Base-by-base conservation (phyloP, 1,140 invertebrate species). In the Yoshiicerus persimilis region DNA sequence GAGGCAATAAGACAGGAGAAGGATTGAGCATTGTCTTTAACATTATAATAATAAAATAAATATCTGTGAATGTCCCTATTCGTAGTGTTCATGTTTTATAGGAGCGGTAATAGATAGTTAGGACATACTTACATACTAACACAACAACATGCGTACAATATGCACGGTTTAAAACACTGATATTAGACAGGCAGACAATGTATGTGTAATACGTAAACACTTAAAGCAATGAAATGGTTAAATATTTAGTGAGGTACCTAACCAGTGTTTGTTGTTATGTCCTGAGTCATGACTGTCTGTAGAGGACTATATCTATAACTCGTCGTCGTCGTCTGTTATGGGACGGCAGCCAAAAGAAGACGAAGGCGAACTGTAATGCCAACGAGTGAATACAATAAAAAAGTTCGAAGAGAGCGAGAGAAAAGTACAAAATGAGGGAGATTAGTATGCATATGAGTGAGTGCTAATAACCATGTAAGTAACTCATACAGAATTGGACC, bases 401-500 rank as follows among this genome's bases (percentile, higher is more conserved):
- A 88, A 47, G 84, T n/a, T 56, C 23, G 70, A 38, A 32, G 77
- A 83, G 77, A 84, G 75, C 16, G 32, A 39, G 39, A 56, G 83
- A 88, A 83, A 80, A 36, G 75, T 13, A 80, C 38, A 38, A 80
- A 87, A 87, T 88, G 86, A 88, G 86, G 87, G 23, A 88, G 87
- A 90, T 90, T 90, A 90, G 89, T 90, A 90, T 90, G 87, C 89
- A 90, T 88, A 90, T 90, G 87, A 88, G 80, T 87, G 87, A 88
- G 89, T 90, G 89, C 89, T 90, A 90, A 90, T 90, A 90, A 88
- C 86, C 87, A 88, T 90, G 89, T 90, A 90, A 90, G 87, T 90
- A 90, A 88, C 87, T 90, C 89, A 90, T 85, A 87, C 38, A 88
- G 87, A 88, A 90, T 90, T 88, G 86, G 89, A 84, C 89, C 87